Base-by-base conservation (phyloP, 2,113 vertebrate species). In the Chitala chitala region DNA sequence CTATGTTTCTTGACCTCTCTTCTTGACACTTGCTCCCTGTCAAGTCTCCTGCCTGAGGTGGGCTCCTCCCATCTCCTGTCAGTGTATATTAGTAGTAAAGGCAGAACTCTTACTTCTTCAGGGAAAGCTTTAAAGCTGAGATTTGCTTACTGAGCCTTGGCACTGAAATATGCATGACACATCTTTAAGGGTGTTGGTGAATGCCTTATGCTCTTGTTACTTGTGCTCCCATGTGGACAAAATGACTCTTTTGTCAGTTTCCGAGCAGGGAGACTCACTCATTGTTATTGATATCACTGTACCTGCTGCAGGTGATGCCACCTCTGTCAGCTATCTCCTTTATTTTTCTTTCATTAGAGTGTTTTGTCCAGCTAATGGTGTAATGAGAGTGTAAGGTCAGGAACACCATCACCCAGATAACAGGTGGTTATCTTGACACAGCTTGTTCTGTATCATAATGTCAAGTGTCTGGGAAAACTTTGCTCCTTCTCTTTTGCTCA, bases 51-150 rank as follows among this genome's bases (percentile, higher is more conserved):
- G n/a, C n/a, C n/a, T n/a, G n/a, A n/a, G n/a, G n/a, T n/a, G n/a
- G 22, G 10, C 12, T 59, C 56, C 65, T 24, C 38, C 70, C 82
- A 78, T 77, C 69, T 68, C 58, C 22, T 83, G 78, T 78, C 72
- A 61, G 69, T 77, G 72, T 54, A 5, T 40, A 80, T 31, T 53
- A 6, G 13, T 48, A 50, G 42, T 66, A 44, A 66, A 44, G 64
- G 46, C 38, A 46, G 22, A 17, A 13, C 40, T 40, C 54, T 24
- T 10, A 10, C 38, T n/a, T 31, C 31, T 26, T 31, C 51, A 46
- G 17, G n/a, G 15, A 31, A 33, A 3, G 46, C 55, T 15, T 44
- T 7, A 7, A 38, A 9, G 42, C 55, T 29, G 40, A 20, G 29
- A 22, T 48, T 40, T 24, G 42, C 44, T 51, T 9, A 13, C 9